Evolutionary conservation across 2,113 vertebrate genomes (phyloP), one percentile per base, ranked within the genome.

Genomic region (Pristiophorus japonicus): DNA sequence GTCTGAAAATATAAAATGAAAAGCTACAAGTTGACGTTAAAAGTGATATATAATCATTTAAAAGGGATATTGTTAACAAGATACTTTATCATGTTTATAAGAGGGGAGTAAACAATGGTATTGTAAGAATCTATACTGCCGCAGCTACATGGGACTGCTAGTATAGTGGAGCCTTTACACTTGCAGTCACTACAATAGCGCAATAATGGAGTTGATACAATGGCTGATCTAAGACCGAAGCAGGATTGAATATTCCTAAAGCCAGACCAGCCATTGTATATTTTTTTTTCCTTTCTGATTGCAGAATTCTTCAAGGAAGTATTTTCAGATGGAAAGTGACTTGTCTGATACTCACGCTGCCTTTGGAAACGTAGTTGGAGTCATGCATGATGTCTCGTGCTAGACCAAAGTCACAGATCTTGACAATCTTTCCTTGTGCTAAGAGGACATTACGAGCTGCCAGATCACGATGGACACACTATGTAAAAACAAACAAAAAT

Each of bases 311-410:
- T 67, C 22, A 94, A 27, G 63, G 24, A 94, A 65, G 63, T 0
- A 66, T 94, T 24, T 66, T 45, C 38, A 70, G 42, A 30, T 94
- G 3, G 70, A 11, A 94, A 27, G 14, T 45, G 42, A 51, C 10
- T 73, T 51, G 22, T 30, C 93, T 47, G 66, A 38, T 96, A 99
- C 99, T 93, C 98, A 99, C 99, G 0, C 99, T 99, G 97, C 99
- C 99, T 97, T 99, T 99, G 81, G 99, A 99, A 96, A 99, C 99
- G 16, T 99, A 99, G 97, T 99, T 99, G 95, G 99, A 99, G 97
- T 99, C 99, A 7, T 99, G 99, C 99, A 99, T 99, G 97, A 99
- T 99, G 97, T 99, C 99, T 96, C 99, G 98, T 96, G 99, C 99
- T 96, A 99, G 97, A 27, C 99, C 99, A 85, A 99, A 99, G 97